Conservation (phyloP, 2,113 vertebrate species). For the Irena cyanogastra region DNA sequence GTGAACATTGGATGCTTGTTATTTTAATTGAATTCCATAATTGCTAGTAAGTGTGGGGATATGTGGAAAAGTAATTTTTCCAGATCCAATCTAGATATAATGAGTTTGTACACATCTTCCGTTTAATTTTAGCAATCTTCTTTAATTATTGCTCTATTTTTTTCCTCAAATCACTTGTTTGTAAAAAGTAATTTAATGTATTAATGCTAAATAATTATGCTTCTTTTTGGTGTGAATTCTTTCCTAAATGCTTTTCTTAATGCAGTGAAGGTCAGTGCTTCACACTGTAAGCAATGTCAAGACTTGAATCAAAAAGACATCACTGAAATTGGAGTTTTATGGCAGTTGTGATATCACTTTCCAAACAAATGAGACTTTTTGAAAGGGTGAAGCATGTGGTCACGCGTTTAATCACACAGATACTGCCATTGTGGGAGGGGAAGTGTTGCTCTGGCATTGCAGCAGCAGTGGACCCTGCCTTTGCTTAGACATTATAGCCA, state of each 20-base stretch:
- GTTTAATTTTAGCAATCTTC: slow-evolving; percentile 9
- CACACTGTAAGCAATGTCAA: background rate
- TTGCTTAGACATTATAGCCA: background rate
- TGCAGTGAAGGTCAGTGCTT: background rate
- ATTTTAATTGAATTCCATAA: slow-evolving; percentile 13
- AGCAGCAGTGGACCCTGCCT: background rate
- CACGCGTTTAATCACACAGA: background rate
- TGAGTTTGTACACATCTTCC: background rate
- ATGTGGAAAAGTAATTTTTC: background rate
- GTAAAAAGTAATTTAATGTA: background rate
- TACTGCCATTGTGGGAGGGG: background rate
- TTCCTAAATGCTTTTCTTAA: background rate
- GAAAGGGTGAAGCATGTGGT: background rate
- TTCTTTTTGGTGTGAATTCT: background rate
- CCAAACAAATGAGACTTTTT: background rate
- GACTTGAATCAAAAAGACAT: background rate
- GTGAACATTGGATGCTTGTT: background rate
- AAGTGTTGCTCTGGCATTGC: background rate
- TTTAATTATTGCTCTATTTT: background rate
- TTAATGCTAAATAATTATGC: background rate
- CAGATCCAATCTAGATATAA: background rate
- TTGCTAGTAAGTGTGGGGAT: background rate
- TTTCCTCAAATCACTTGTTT: background rate
- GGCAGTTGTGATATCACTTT: background rate
- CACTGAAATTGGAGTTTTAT: background rate